Evolutionary conservation across 2,888 invertebrate species (phyloP).

Genomic region (Rambutsinella grinnellia): DNA sequence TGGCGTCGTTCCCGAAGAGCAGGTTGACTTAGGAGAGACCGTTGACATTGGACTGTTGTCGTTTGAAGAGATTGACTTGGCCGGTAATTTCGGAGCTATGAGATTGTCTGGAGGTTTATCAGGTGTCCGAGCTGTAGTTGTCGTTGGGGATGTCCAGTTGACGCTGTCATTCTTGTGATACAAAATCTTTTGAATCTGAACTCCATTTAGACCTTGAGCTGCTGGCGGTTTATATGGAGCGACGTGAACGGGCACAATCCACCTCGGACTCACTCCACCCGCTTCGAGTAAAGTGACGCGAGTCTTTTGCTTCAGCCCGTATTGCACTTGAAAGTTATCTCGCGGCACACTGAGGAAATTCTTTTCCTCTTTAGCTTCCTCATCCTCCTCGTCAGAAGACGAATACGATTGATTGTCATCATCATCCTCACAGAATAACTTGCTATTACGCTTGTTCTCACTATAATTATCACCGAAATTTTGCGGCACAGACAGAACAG

Average conservation of each 20-base stretch:
- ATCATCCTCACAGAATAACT: not conserved
- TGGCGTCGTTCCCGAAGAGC: conserved; percentile 11
- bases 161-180: conserved; percentile 56
- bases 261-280: conserved; percentile 21
- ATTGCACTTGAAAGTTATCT: conserved; percentile 57
- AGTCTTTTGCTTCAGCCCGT: conserved; percentile 46
- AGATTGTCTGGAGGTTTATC: conserved; percentile 51
- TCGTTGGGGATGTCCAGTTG: conserved; percentile 43
- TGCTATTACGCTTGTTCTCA: not conserved
- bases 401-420: not conserved
- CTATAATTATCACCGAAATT: conserved; percentile 4
- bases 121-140: conserved; percentile 54
- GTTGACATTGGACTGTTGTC: conserved; percentile 44
- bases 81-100: not conserved
- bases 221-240: conserved; percentile 52
- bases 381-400: conserved; percentile 7
- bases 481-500: conserved; percentile 25
- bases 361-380: conserved; percentile 6
- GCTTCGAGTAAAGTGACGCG: conserved; percentile 37
- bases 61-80: conserved; percentile 5
- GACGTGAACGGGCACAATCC: conserved; percentile 49
- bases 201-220: conserved; percentile 56
- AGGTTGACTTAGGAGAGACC: conserved; percentile 34
- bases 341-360: conserved; percentile 56
- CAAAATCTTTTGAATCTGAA: conserved; percentile 60